Conservation (phyloP, 2,797 vertebrate genomes). For the Gadopsis bispinosus region DNA sequence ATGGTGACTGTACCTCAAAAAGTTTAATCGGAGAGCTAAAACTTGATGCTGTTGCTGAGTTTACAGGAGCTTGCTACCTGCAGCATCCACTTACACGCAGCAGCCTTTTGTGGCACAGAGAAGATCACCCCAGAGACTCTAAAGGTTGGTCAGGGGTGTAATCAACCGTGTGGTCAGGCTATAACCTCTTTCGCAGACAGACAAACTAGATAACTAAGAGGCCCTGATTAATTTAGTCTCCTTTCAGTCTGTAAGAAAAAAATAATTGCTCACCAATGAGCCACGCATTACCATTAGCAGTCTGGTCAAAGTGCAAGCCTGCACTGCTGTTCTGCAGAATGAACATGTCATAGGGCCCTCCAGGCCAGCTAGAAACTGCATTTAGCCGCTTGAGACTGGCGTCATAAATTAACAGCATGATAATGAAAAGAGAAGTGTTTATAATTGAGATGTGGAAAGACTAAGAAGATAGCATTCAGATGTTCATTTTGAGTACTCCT, state of each 20-base stretch:
- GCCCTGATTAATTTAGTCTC: conserved; percentile 55
- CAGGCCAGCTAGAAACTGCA: conserved; percentile 31
- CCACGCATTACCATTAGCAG: conserved; percentile 61
- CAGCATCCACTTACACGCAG: conserved; percentile 4
- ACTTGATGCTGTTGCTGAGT: neutral
- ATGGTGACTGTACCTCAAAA: neutral
- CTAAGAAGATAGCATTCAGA: neutral
- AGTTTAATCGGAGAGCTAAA: neutral
- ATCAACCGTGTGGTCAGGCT: conserved; percentile 63
- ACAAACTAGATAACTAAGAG: conserved; percentile 61
- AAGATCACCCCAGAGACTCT: conserved; percentile 48
- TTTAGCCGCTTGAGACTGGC: conserved; percentile 26
- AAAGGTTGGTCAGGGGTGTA: conserved; percentile 57
- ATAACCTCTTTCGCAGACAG: conserved; percentile 51
- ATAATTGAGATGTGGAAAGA: conserved; percentile 9
- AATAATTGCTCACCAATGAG: conserved; percentile 45
- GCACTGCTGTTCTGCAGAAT: conserved; percentile 55
- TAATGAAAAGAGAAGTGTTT: conserved; percentile 32
- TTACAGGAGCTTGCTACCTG: conserved; percentile 21
- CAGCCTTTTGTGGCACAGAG: conserved; percentile 34
- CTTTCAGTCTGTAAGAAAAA: conserved; percentile 7
- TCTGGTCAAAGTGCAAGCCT: conserved; percentile 61
- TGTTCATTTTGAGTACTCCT: conserved; percentile 10
- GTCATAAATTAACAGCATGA: conserved; percentile 22
- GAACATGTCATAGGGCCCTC: conserved; percentile 46